phyloP scores from a whole-genome alignment of 2,113 vertebrate species.

The Ictidomys tridecemlineatus region DNA sequence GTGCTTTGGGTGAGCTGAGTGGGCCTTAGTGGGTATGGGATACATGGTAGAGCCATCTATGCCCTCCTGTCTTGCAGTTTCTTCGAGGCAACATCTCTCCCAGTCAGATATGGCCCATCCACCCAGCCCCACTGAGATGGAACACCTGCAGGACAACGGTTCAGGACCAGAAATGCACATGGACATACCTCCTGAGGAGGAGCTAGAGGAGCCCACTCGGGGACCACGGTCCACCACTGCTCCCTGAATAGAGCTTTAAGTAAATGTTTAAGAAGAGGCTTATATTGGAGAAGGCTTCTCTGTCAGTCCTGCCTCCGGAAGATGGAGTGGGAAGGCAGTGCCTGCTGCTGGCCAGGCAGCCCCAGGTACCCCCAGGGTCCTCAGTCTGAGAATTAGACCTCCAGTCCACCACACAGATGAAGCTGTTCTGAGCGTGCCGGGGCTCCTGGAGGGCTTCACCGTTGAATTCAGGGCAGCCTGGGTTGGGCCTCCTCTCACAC shows the following conservation, averaged over 20 bases:
- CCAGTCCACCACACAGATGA: rapidly evolving
- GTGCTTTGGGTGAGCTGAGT: background rate
- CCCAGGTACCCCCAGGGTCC: rapidly evolving
- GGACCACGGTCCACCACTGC: background rate
- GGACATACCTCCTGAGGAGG: background rate
- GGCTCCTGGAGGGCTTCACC: background rate
- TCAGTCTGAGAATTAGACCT: background rate
- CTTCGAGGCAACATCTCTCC: slow-evolving; percentile 20
- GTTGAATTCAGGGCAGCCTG: too few relatives aligned
- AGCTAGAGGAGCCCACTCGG: slow-evolving; percentile 65
- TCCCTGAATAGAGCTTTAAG: slow-evolving; percentile 3
- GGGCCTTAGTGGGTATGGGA: rapidly evolving
- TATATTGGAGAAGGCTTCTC: rapidly evolving
- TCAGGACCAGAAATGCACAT: background rate
- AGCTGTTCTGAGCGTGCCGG: background rate
- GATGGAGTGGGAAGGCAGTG: background rate
- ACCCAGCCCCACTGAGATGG: background rate
- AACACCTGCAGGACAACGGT: background rate
- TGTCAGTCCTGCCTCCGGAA: background rate
- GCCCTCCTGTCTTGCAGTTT: slow-evolving; percentile 48
- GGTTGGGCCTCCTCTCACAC: background rate
- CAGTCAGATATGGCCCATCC: background rate
- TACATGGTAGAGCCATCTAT: rapidly evolving
- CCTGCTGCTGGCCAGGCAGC: rapidly evolving
- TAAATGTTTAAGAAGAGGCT: slow-evolving; percentile 57